Conservation (phyloP, 2,113 vertebrate genomes). For the Seriola aureovittata region DNA sequence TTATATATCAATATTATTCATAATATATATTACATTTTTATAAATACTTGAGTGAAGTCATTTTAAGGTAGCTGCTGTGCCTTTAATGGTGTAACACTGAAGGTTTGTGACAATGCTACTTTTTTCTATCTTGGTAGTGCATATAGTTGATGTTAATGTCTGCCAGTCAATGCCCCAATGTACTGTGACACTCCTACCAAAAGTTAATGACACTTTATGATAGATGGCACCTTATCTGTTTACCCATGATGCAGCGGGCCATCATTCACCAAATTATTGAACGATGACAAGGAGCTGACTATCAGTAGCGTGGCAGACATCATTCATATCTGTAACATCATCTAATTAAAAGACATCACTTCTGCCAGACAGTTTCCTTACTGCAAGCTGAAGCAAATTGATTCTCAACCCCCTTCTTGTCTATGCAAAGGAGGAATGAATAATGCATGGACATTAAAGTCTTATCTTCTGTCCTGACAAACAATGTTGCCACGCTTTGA, state of each 20-base stretch:
- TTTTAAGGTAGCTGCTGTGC: background rate
- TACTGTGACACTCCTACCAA: slow-evolving; percentile 32
- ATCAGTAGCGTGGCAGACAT: slow-evolving; percentile 68
- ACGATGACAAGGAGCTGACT: slow-evolving; percentile 53
- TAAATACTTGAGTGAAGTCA: background rate
- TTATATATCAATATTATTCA: background rate
- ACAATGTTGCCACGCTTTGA: slow-evolving; percentile 72
- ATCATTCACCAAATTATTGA: slow-evolving; percentile 63
- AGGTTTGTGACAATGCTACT: background rate
- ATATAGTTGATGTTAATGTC: background rate
- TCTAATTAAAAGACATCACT: slow-evolving; percentile 81
- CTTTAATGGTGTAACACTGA: background rate
- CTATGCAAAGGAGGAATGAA: slow-evolving; percentile 71
- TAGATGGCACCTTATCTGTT: slow-evolving; percentile 74
- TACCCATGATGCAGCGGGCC: slow-evolving; percentile 68
- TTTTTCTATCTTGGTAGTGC: background rate
- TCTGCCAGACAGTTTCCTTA: slow-evolving; percentile 71
- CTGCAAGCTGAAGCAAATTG: slow-evolving; percentile 71
- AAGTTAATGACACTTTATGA: slow-evolving; percentile 64
- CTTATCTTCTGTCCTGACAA: slow-evolving; percentile 78
- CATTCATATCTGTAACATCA: slow-evolving; percentile 78
- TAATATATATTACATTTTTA: background rate
- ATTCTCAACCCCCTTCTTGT: slow-evolving; percentile 52
- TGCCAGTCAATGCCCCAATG: slow-evolving; percentile 10
- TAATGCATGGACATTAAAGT: slow-evolving; percentile 78